Base-by-base conservation (phyloP, 2,888 invertebrate genomes). In the Holacanthella duospinosa region DNA sequence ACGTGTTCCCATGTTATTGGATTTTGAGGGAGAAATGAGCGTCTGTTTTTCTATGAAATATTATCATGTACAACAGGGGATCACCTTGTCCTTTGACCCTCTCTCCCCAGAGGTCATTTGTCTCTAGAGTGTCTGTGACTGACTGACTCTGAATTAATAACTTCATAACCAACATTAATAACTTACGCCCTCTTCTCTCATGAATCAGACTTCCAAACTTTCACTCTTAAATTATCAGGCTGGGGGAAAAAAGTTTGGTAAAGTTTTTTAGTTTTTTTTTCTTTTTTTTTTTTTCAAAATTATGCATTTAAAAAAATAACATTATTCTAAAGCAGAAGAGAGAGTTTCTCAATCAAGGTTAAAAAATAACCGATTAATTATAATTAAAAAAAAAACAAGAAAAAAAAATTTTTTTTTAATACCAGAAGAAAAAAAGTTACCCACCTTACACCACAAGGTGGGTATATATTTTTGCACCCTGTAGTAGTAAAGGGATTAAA, bases 21-120 rank as follows among this genome's bases (percentile, higher is more conserved):
- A 58, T 43, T 58, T 43, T 19, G 21, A 26, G 6, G 36, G 16
- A 36, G 6, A 6, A 6, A 12, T 36, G 9, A 16, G 16, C 36
- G 36, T 36, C 36, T 36, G 36, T 36, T 53, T 12, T 9, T 9
- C 4, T 66, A 69, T 71, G 72, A 72, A 70, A 69, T 72, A 72
- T 72, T 68, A 66, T 69, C 71, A 66, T 72, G 72, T 71, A 70
- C 66, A 71, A 71, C 71, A 71, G 68, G 68, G 68, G 68, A 71
- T 72, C 71, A 72, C 72, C 72, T 72, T 72, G 72, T 71, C 66
- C 70, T 68, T 24, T 27, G 57, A 27, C 55, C 59, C 59, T 57
- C 25, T 21, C 43, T 44, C 43, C 59, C 48, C 36, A 27, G 57
- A 61, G 66, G 66, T 70, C 71, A 68, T 72, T 72, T 70, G 69